These are phyloP conservation scores for Mesorhabditis belari DNA, from an alignment of 2,888 invertebrate species.

Conservation along the genomic window DNA sequence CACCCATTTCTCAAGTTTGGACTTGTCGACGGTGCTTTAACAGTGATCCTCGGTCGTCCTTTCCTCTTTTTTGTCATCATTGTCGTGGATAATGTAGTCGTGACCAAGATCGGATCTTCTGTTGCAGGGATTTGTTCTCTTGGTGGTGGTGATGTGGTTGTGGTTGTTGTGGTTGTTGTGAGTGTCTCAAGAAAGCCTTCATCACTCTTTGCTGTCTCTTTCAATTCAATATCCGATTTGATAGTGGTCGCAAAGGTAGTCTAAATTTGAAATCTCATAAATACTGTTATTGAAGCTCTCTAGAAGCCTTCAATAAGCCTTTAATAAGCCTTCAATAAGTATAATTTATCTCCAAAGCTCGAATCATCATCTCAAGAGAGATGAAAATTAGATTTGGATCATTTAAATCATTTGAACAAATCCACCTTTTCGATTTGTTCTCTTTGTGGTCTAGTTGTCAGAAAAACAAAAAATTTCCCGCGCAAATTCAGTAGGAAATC, in stretches of 20 bases:
- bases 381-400: too few species aligned
- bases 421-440: too few species aligned
- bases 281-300: neutral
- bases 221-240: neutral
- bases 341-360: too few species aligned
- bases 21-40: neutral
- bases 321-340: too few species aligned
- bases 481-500: too few species aligned
- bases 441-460: too few species aligned
- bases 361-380: too few species aligned
- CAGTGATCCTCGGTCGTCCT: neutral
- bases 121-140: neutral
- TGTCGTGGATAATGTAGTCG: neutral
- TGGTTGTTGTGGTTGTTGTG: neutral
- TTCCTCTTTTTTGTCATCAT: neutral
- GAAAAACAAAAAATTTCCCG: too few species aligned
- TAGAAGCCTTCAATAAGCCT: neutral
- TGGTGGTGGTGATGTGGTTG: neutral
- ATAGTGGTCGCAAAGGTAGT: neutral
- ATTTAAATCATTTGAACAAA: too few species aligned
- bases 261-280: neutral
- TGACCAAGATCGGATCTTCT: neutral
- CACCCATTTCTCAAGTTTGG: neutral
- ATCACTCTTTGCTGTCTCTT: neutral
- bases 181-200: neutral